phyloP scores from a whole-genome alignment of 2,797 vertebrate genomes.

The Acrocephalus scirpaceus region DNA sequence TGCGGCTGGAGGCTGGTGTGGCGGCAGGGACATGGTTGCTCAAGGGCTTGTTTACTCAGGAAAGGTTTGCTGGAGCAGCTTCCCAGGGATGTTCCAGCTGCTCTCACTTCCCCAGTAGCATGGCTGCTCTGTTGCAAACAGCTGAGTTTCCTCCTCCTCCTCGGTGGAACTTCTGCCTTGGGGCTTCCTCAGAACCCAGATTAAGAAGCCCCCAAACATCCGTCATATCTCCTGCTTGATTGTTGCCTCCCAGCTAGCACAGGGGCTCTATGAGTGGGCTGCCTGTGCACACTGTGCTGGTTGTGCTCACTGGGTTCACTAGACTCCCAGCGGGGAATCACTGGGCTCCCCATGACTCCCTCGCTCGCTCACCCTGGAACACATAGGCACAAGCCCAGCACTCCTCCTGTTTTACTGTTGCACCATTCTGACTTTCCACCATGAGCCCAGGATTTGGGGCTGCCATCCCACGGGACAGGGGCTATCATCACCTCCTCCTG shows the following conservation, averaged over 20 bases:
- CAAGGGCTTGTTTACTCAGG: not conserved
- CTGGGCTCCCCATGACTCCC: not conserved
- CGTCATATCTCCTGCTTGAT: not conserved
- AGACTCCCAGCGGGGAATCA: not conserved
- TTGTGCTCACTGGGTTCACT: not conserved
- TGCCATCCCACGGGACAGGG: not conserved
- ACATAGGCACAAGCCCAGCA: not conserved
- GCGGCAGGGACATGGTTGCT: not conserved
- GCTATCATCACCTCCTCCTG: not conserved
- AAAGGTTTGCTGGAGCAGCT: not conserved
- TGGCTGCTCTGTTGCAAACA: not conserved
- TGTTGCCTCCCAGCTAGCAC: not conserved
- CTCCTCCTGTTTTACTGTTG: not conserved
- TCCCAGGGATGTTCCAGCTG: not conserved
- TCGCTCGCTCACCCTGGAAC: not conserved
- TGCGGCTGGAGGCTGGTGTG: not conserved
- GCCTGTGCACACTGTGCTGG: not conserved
- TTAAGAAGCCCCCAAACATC: not conserved
- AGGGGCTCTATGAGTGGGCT: not conserved
- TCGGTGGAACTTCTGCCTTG: rapidly evolving
- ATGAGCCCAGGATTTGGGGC: not conserved
- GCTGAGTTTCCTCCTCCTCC: not conserved
- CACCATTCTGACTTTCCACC: not conserved
- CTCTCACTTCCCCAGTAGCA: not conserved
- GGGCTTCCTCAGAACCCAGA: not conserved